Base-by-base conservation (phyloP, 2,113 vertebrate genomes). In the Tursiops truncatus region DNA sequence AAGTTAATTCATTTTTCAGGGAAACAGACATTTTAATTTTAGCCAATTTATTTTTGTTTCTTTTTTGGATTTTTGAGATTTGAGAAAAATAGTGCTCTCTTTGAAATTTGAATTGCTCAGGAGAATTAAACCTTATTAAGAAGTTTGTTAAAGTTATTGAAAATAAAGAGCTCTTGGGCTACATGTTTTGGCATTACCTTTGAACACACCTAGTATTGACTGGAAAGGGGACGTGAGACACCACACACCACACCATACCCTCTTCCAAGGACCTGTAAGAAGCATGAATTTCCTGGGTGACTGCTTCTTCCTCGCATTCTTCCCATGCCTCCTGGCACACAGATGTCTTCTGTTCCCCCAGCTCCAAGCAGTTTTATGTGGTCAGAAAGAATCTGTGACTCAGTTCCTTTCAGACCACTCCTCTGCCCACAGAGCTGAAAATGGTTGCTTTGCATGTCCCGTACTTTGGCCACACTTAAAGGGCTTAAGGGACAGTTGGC, bases 341-440 rank as follows among this genome's bases (percentile, higher is more conserved):
- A 97, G 82, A 96, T 95, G 91, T 88, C 93, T 74, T 87, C 65
- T 85, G 68, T 81, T 93, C 82, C 63, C 63, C 81, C 36, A 95
- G 73, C 60, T 90, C 95, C n/a, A n/a, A 92, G 70, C 50, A 71
- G 58, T 79, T 82, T 79, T 80, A 47, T 94, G 90, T 89, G 88
- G 82, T 91, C 94, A 95, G 47, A 93, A 96, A 87, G 79, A 96
- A 92, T 84, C 89, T 70, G 26, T 96, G 82, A 94, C 82, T 96
- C 76, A 28, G 0, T 92, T 95, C 88, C 93, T 85, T 80, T 94
- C 44, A 83, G 74, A 65, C 71, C 77, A 67, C 36, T 65, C 86
- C 87, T 96, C 67, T 70, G 74, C 91, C 89, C 89, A 33, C 84
- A 90, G 67, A 84, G 77, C 81, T 20, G 63, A 36, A 83, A 95